phyloP scores from a whole-genome alignment of 2,888 invertebrate species.

The Pyrgus malvae region DNA sequence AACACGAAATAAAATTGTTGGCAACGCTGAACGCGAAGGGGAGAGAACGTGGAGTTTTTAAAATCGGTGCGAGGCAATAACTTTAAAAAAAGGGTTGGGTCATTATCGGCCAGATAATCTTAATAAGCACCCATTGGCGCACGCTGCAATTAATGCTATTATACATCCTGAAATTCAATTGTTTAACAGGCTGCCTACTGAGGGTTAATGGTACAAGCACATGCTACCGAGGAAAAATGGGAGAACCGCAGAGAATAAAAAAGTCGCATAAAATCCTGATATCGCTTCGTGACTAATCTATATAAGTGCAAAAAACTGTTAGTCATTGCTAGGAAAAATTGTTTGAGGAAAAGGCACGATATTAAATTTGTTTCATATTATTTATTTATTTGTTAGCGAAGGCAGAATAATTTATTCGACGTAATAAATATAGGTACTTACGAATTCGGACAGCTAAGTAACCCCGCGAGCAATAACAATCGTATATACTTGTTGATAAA shows the following conservation, averaged over 20 bases:
- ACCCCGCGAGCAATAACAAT: too few relatives aligned
- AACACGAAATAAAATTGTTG: constrained; percentile 17
- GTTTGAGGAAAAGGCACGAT: not conserved
- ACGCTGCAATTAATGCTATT: constrained; percentile 35
- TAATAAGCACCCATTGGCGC: constrained; percentile 48
- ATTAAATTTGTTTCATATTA: not conserved
- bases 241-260: constrained; percentile 24
- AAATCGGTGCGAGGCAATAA: constrained; percentile 45
- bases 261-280: constrained; percentile 7
- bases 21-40: constrained; percentile 7
- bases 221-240: constrained; percentile 47
- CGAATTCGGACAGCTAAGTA: too few relatives aligned
- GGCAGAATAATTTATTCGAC: too few relatives aligned
- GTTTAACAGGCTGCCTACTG: constrained; percentile 53
- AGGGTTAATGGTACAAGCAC: constrained; percentile 56
- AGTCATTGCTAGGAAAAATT: constrained; percentile 8
- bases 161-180: constrained; percentile 60
- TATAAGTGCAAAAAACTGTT: constrained; percentile 17
- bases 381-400: not conserved
- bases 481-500: too few relatives aligned
- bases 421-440: too few relatives aligned
- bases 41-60: constrained; percentile 1
- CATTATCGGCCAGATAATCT: constrained; percentile 48
- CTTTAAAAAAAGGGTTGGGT: constrained; percentile 44
- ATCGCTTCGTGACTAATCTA: constrained; percentile 30